Evolutionary conservation across 2,888 invertebrate genomes (phyloP), one percentile per base, ranked within the genome.

Genomic region (Amblyjoppa proteus): DNA sequence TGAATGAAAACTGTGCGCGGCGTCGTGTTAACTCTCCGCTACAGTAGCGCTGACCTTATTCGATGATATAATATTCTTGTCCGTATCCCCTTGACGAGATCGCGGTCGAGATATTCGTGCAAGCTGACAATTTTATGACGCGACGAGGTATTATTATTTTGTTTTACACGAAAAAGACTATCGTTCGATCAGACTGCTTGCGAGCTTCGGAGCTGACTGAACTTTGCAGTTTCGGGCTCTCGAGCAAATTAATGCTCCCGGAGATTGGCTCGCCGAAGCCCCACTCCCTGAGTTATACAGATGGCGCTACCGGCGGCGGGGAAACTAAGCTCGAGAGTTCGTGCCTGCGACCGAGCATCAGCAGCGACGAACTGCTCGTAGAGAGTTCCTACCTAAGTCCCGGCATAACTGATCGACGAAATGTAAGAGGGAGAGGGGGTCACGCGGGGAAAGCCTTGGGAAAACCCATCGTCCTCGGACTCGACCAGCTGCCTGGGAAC

Each of bases 391-490:
- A 73, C 71, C 34, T 73, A 61, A 61, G 4, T 34, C 61, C 31
- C 74, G 13, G 31, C 74, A 28, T 61, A 41, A 74, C 61, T 61
- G 53, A 45, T 45, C 41, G 25, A 16, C 28, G 28, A 49, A 28
- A 25, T n/a, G 79, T 34, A 13, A 3, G 61, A 16, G 25, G 34
- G 70, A 11, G 70, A 11, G 70, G 64, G 45, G 66, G 56, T 61
- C 28, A 25, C 68, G 49, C 28, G 68, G 68, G 73, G 73, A 64
- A 77, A 77, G 68, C 75, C 64, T 84, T 87, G 91, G 90, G 75
- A 91, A 90, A 90, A 90, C 91, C 90, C 90, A 90, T 88, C 87
- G 88, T 88, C 83, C 88, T 88, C 88, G 75, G 81, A 76, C 41
- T 11, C 70, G 45, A 71, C 53, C 84, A 87, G 81, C 86, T 82